Evolutionary conservation across 1,140 invertebrate species (phyloP).

Genomic region (Chymomyza costata): DNA sequence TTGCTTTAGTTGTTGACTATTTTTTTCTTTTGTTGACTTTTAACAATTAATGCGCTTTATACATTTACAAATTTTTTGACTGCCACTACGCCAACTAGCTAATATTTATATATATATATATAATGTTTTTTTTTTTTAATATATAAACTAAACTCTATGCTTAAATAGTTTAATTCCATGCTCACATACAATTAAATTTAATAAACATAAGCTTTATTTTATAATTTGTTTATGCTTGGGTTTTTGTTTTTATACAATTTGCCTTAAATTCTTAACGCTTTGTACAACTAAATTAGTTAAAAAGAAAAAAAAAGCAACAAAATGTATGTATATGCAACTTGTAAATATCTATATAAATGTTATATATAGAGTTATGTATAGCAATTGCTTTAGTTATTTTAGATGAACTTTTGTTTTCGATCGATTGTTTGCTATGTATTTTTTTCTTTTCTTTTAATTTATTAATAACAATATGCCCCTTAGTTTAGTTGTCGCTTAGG

Average conservation of each 20-base stretch:
- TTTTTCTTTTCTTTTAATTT: conserved; percentile 26
- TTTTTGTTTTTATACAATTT: conserved; percentile 50
- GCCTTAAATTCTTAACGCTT: conserved; percentile 49
- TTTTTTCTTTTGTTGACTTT: conserved; percentile 32
- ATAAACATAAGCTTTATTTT: conserved; percentile 52
- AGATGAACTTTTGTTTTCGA: background rate
- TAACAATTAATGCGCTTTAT: conserved; percentile 60
- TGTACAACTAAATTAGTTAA: conserved; percentile 68
- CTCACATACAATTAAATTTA: conserved; percentile 46
- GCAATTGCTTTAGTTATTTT: conserved; percentile 7
- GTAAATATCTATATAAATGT: conserved; percentile 39
- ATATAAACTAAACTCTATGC: conserved; percentile 57
- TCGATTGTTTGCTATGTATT: conserved; percentile 10
- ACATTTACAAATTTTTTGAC: conserved; percentile 59
- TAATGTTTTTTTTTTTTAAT: conserved; percentile 25
- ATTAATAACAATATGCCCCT: conserved; percentile 31
- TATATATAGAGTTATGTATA: conserved; percentile 10
- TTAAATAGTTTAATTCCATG: conserved; percentile 70
- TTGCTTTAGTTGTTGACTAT: conserved; percentile 21
- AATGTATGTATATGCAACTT: conserved; percentile 46
- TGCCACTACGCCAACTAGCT: conserved; percentile 36
- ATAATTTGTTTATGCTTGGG: conserved; percentile 44
- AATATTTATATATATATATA: conserved; percentile 19
- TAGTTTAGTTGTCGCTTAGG: conserved; percentile 11
- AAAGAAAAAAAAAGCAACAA: conserved; percentile 67